Evolutionary conservation across 2,888 invertebrate species (phyloP).

Genomic region (Xestobium rufovillosum): DNA sequence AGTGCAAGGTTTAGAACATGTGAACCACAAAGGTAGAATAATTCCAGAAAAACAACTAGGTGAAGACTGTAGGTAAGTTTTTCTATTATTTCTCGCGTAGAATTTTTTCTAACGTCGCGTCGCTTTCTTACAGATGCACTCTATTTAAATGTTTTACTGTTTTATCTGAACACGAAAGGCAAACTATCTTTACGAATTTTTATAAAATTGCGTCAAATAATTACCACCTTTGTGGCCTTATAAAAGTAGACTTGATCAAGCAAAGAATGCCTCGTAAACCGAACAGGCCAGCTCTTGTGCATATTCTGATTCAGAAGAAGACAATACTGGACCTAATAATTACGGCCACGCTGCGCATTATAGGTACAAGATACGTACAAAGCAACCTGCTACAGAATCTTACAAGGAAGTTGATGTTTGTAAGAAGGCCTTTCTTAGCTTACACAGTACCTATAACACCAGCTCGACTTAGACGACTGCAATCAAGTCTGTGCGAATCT

Average conservation of each 20-base stretch:
- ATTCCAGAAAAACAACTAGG: slow-evolving; percentile 5
- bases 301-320: slow-evolving; percentile 5
- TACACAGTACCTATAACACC: too few relatives aligned
- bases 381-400: too few relatives aligned
- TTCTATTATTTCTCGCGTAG: slow-evolving; percentile 2
- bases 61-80: slow-evolving; percentile 5
- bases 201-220: slow-evolving; percentile 5
- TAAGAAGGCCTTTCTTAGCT: too few relatives aligned
- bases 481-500: too few relatives aligned
- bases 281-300: slow-evolving; percentile 3
- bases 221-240: slow-evolving; percentile 6
- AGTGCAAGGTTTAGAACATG: slow-evolving; percentile 5
- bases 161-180: slow-evolving; percentile 2
- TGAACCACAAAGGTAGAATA: slow-evolving; percentile 4
- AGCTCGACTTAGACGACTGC: slow-evolving; percentile 1
- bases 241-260: not conserved
- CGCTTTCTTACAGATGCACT: slow-evolving; percentile 2
- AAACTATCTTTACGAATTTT: slow-evolving; percentile 5
- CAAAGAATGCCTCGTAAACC: slow-evolving; percentile 1
- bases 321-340: slow-evolving; percentile 5
- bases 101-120: too few relatives aligned
- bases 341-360: slow-evolving; percentile 4
- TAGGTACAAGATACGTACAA: too few relatives aligned
- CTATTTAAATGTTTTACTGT: slow-evolving; percentile 3
- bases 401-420: too few relatives aligned